Evolutionary conservation across 2,797 vertebrate genomes (phyloP).

Genomic region (Acanthurus lineatus): DNA sequence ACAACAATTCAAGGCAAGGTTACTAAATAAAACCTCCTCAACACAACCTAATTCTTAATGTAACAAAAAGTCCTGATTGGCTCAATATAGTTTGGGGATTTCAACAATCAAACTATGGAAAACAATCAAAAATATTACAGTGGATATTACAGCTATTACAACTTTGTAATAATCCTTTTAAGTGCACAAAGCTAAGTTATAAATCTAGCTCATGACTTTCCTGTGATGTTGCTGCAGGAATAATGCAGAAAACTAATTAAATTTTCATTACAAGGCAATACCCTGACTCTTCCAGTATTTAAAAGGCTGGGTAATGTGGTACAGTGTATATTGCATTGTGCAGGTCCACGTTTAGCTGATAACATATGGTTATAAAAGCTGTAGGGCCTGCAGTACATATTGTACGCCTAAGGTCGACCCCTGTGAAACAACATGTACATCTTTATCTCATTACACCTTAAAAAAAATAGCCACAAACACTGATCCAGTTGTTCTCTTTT

Average conservation of each 20-base stretch:
- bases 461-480: not conserved
- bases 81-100: not conserved
- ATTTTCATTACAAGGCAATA: not conserved
- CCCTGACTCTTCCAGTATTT: not conserved
- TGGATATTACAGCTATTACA: not conserved
- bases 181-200: not conserved
- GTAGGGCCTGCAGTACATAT: conserved; percentile 26
- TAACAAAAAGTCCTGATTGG: not conserved
- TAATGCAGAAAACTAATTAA: not conserved
- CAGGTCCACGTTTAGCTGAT: not conserved
- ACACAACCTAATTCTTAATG: not conserved
- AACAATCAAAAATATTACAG: not conserved
- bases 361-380: conserved; percentile 22
- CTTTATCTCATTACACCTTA: not conserved
- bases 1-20: no score
- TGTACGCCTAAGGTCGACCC: not conserved
- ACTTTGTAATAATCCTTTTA: not conserved
- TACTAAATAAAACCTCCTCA: not conserved
- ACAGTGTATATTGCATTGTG: not conserved
- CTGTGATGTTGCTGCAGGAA: not conserved
- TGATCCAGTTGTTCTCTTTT: rapidly evolving
- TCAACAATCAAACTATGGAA: not conserved
- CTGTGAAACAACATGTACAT: not conserved
- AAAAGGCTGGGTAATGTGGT: not conserved
- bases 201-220: not conserved